Conservation (phyloP, 2,888 invertebrate genomes). For the Ommatoiulus sabulosus region DNA sequence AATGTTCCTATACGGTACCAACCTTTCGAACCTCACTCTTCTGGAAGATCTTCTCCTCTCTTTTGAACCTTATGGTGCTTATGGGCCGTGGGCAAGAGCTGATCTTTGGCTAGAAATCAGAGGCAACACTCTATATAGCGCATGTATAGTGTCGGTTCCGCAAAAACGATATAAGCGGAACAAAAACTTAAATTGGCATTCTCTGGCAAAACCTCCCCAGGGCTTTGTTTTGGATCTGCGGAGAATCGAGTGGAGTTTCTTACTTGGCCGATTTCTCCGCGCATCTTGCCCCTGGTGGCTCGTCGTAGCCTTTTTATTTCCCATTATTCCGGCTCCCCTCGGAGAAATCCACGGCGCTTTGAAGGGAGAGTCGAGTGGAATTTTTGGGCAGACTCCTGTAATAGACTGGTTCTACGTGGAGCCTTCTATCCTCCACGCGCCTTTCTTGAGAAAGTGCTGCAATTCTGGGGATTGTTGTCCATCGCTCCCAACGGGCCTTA, state of each 20-base stretch:
- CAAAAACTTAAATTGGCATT: constrained; percentile 25
- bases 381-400: neutral
- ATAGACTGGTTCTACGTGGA: neutral
- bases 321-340: neutral
- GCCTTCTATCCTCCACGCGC: neutral
- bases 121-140: neutral
- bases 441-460: neutral
- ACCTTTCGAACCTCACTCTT: too few species aligned
- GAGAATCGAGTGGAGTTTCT: constrained; percentile 16
- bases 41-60: neutral
- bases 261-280: neutral
- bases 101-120: neutral
- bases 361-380: neutral
- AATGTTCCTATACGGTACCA: too few species aligned
- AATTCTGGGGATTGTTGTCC: constrained; percentile 18
- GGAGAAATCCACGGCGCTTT: neutral
- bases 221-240: neutral
- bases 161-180: constrained; percentile 10
- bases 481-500: neutral
- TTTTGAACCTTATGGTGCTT: neutral
- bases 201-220: neutral
- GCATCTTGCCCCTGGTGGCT: neutral
- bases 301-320: neutral
- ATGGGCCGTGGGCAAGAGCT: neutral
- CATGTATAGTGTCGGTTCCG: neutral